Base-by-base conservation (phyloP, 1,140 invertebrate species). In the Bombus balteatus region DNA sequence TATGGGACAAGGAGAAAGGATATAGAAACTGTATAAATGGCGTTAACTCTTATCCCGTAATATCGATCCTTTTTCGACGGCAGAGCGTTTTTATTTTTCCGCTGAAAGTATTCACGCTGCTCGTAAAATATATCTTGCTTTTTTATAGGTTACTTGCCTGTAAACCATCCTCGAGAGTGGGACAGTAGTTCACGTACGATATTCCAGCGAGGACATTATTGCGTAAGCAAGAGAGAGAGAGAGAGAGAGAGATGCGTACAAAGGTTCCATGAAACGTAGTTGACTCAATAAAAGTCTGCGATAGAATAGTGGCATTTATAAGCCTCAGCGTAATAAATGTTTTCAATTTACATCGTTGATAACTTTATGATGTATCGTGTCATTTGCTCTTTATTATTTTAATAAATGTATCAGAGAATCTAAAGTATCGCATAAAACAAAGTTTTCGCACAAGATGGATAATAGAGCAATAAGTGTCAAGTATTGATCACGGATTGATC, bases 71-170 rank as follows among this genome's bases (percentile, higher is more conserved):
- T 53, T 43, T 53, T 22, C 9, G 22, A 70, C 34, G 10, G 34
- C 28, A 13, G 10, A 39, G 22, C 22, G 22, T 39, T 37, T 39
- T 39, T 28, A 71, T 39, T 71, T 71, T 13, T 47, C 28, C 34
- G 65, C 15, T n/a, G 13, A 39, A 47, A 6, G n/a, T 43, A 15
- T 43, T 22, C 39, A 32, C 15, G n/a, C 8, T 32, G n/a, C 9
- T 34, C 57, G 57, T 78, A 66, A 79, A 79, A 79, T 79, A 79
- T 79, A 68, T 79, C 41, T 34, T 8, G 25, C n/a, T 47, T 71
- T 53, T 81, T 81, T 81, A 81, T 41, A 34, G 28, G 79, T 71
- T 41, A 41, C 28, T 72, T 57, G 43, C 1, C 47, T 41, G 12
- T 71, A 32, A 71, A 81, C 13, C 18, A 81, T 41, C 41, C 9